These are phyloP conservation scores for Hypercompe scribonia DNA, from an alignment of 2,888 invertebrate genomes.

Conservation along the genomic window DNA sequence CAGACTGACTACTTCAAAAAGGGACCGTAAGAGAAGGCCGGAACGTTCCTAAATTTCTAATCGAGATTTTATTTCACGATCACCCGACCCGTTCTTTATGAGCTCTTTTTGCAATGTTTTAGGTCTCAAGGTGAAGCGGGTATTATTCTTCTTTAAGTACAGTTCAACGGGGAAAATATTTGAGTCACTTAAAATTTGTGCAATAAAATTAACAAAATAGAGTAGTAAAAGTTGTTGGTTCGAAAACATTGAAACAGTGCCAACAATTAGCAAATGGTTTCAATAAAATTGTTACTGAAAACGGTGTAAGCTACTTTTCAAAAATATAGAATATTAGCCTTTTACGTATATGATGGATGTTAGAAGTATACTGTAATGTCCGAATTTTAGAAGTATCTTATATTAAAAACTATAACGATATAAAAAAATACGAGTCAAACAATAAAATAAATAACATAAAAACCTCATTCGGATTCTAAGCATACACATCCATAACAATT, in stretches of 20 bases:
- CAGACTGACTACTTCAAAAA: slow-evolving; percentile 69
- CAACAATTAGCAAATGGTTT: slow-evolving; percentile 60
- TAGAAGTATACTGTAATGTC: too few relatives aligned
- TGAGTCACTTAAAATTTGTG: slow-evolving; percentile 52
- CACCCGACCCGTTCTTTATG: slow-evolving; percentile 72
- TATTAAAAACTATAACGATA: not conserved
- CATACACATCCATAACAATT: slow-evolving; percentile 61
- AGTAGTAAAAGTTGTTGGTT: slow-evolving; percentile 52
- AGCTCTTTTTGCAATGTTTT: slow-evolving; percentile 74
- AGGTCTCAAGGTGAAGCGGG: slow-evolving; percentile 73
- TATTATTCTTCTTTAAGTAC: slow-evolving; percentile 62
- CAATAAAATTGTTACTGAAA: slow-evolving; percentile 51
- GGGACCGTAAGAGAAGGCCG: slow-evolving; percentile 73
- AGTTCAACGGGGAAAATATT: slow-evolving; percentile 53
- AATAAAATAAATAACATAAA: slow-evolving; percentile 49
- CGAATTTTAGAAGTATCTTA: not conserved
- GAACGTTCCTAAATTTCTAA: slow-evolving; percentile 80
- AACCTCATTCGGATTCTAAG: slow-evolving; percentile 59
- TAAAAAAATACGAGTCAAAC: slow-evolving; percentile 17
- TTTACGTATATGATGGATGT: not conserved
- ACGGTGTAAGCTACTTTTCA: slow-evolving; percentile 38
- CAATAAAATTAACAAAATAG: slow-evolving; percentile 56
- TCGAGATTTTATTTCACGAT: slow-evolving; percentile 79
- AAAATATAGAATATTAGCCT: slow-evolving; percentile 10
- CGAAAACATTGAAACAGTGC: slow-evolving; percentile 60